These are phyloP conservation scores for Acropternis orthonyx DNA, from an alignment of 2,797 vertebrate species.

Conservation along the genomic window DNA sequence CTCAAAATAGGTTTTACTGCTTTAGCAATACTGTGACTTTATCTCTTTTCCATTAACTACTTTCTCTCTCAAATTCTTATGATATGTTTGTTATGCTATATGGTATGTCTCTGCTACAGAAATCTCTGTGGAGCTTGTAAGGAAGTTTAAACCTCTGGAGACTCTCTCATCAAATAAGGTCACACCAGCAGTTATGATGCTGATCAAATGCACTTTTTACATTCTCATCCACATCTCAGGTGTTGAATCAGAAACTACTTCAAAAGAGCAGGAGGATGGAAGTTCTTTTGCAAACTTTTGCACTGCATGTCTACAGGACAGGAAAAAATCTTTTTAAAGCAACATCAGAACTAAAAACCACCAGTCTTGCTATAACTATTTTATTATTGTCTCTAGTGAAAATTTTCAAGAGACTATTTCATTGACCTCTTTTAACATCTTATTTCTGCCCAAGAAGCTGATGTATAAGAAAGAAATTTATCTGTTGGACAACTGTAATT, in stretches of 20 bases:
- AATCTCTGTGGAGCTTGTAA: background rate
- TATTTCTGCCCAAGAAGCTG: background rate
- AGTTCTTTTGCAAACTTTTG: background rate
- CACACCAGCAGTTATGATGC: background rate
- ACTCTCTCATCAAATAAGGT: background rate
- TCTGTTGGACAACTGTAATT: background rate
- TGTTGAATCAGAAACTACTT: background rate
- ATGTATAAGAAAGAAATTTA: background rate
- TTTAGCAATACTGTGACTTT: background rate
- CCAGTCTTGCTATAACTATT: background rate
- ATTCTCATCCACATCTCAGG: background rate
- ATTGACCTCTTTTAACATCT: background rate
- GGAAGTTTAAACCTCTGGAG: background rate
- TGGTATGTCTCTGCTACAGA: background rate
- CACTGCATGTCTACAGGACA: background rate
- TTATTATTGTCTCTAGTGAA: background rate
- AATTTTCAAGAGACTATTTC: background rate
- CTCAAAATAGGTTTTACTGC: background rate
- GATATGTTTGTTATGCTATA: background rate
- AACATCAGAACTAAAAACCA: background rate
- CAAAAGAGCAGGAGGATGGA: background rate
- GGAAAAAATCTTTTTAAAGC: background rate
- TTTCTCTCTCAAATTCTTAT: background rate
- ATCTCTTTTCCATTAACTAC: background rate
- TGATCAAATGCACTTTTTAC: background rate